Evolutionary conservation across 2,888 invertebrate genomes (phyloP), one percentile per base, ranked within the genome.

Genomic region (Exephanes ischioxanthus): DNA sequence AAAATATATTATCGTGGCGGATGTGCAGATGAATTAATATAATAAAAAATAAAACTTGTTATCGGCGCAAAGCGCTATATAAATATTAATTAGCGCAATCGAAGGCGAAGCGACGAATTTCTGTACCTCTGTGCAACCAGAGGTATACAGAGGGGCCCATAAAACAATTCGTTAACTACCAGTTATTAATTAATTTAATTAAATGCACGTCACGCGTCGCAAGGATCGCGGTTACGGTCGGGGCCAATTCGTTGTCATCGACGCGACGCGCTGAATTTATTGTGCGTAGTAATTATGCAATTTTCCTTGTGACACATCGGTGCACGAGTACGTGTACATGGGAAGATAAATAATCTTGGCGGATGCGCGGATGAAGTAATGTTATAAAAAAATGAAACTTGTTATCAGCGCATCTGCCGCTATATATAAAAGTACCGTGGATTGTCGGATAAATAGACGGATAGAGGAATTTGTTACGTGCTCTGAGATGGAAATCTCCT

Each of bases 151-250:
- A n/a, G n/a, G n/a, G n/a, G n/a, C n/a, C n/a, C n/a, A n/a, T n/a
- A n/a, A n/a, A 53, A 26, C 11, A 16, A 16, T 48, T 51, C 37
- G 22, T 68, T 78, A 5, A 70, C 58, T 58, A 33, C 1, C n/a
- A 67, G 3, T 14, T 14, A 19, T 68, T 22, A 58, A 48, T 19
- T 19, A 41, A n/a, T n/a, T n/a, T n/a, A 72, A 72, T 70, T 68
- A 7, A n/a, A n/a, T 33, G 63, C 6, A 14, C 55, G 11, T 7
- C 55, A 22, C 22, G 22, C 11, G 55, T 2, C 19, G 55, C 55
- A 22, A 9, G 2, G 55, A 16, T 5, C 58, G 19, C 58, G 16
- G 3, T 11, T 19, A 22, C n/a, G 9, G 26, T 26, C 58, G 6
- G 11, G 26, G 26, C 9, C 58, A 3, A 26, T 58, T 58, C 7